Base-by-base conservation (phyloP, 1,140 invertebrate genomes). In the Drosophila burlai region DNA sequence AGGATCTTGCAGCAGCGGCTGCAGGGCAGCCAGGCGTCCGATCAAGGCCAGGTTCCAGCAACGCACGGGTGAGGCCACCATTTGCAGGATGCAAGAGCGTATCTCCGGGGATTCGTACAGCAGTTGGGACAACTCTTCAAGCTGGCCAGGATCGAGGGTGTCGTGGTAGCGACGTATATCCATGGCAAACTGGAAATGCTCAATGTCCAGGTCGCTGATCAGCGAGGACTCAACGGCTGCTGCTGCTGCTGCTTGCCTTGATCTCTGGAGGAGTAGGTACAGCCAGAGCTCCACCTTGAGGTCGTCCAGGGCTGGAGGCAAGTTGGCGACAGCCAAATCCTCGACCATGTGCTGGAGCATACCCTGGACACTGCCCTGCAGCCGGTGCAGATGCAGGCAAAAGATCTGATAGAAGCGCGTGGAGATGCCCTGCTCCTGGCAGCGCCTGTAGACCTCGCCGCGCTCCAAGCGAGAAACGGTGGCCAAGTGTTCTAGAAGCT, bases 311-410 rank as follows among this genome's bases (percentile, higher is more conserved):
- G 66, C 52, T 4, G 6, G 4, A 24, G 15, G 10, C 21, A 18
- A 16, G 2, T 9, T 4, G 18, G 21, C 6, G 0, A 21, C 4
- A 0, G 47, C 31, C 38, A 78, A 10, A 4, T 47, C 38, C 11
- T 36, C 4, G 18, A 78, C 9, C 40, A 82, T 52, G 29, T 73
- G 75, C 36, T 65, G 52, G 24, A 77, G 1, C 9, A 84, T 46
- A 0, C 10, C 46, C 8, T 42, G 42, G 16, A 29, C 13, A 10
- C 50, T 36, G 2, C 47, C 36, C 0, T 64, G 68, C 6, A 92
- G 26, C 0, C 85, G 79, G 10, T 77, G 54, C 21, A 89, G 18
- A 36, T 92, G 86, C 18, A 92, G 52, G 18, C 60, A 65, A 29
- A 81, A 89, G 0, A 91, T 13, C 8, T 76, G 73, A 46, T 54